A percentile compares a stretch with the other conserved stretches of the same genome.
Conservation (phyloP, 2,888 invertebrate genomes). For the Ctenicera cuprea region DNA sequence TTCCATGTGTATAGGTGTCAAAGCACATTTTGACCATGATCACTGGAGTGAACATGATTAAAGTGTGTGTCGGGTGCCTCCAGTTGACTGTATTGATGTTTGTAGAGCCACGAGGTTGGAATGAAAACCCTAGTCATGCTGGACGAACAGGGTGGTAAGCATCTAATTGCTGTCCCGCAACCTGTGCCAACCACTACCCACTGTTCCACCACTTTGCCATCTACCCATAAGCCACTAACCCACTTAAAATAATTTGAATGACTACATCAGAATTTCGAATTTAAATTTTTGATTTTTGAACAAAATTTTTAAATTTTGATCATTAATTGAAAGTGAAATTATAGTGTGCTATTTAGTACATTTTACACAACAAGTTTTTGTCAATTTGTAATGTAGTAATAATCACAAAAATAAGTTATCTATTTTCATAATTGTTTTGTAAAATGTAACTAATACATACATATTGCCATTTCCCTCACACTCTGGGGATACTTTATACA, state of each 20-base stretch:
- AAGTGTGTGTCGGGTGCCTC: conserved; percentile 50
- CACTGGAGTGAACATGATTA: conserved; percentile 47
- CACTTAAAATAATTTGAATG: conserved; percentile 27
- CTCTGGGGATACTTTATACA: background rate
- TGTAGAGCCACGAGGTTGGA: conserved; percentile 99
- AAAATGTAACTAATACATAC: background rate
- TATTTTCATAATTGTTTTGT: background rate
- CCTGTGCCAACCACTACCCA: conserved; percentile 53
- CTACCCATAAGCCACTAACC: conserved; percentile 41
- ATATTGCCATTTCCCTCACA: background rate
- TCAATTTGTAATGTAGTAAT: too few relatives aligned
- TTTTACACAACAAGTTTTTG: too few relatives aligned
- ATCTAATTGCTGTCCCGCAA: conserved; percentile 72
- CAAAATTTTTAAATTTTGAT: conserved; percentile 2
- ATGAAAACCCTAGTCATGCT: conserved; percentile 99
- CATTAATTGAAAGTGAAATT: background rate
- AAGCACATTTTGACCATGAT: conserved; percentile 52
- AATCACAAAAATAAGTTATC: too few relatives aligned
- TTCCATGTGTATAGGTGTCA: conserved; percentile 45
- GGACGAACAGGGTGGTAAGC: conserved; percentile 99
- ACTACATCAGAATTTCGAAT: background rate
- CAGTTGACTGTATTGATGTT: conserved; percentile 74
- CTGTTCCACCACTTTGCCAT: conserved; percentile 56
- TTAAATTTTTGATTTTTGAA: background rate
- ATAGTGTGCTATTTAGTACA: too few relatives aligned